These are phyloP conservation scores for Telenomus remus DNA, from an alignment of 1,140 invertebrate genomes.

Conservation along the genomic window DNA sequence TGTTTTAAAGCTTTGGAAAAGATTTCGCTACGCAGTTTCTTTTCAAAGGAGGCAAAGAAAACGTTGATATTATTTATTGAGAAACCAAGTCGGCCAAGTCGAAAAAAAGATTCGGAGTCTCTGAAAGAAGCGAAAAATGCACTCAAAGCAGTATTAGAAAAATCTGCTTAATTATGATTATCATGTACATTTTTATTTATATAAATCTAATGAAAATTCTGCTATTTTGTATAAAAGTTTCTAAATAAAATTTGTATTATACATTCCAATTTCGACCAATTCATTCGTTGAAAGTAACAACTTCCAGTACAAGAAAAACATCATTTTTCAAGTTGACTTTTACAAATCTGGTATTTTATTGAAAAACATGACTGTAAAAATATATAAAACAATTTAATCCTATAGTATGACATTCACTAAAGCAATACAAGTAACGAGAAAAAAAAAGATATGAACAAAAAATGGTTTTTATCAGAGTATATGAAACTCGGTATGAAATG, in stretches of 20 bases:
- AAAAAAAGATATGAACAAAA: neutral
- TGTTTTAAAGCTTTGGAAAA: constrained; percentile 78
- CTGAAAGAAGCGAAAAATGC: constrained; percentile 66
- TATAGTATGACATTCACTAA: neutral
- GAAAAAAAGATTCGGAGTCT: constrained; percentile 61
- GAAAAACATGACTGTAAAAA: neutral
- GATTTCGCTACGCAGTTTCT: constrained; percentile 74
- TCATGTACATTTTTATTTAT: neutral
- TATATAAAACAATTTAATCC: neutral
- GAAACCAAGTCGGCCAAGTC: constrained; percentile 69
- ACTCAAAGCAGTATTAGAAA: constrained; percentile 58
- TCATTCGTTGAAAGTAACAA: too few species aligned
- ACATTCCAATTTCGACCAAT: neutral
- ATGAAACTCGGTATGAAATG: too few species aligned
- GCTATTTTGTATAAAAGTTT: constrained; percentile 1
- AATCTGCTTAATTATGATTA: neutral
- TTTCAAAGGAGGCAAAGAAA: constrained; percentile 76
- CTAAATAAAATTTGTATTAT: neutral
- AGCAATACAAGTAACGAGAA: neutral
- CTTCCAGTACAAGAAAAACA: too few species aligned
- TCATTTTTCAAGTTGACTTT: too few species aligned
- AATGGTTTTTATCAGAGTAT: too few species aligned
- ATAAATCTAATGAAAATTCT: neutral
- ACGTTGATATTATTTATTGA: constrained; percentile 78
- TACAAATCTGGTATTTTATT: neutral